Conservation (phyloP, 2,113 vertebrate genomes). For the Leucopternis melanops region DNA sequence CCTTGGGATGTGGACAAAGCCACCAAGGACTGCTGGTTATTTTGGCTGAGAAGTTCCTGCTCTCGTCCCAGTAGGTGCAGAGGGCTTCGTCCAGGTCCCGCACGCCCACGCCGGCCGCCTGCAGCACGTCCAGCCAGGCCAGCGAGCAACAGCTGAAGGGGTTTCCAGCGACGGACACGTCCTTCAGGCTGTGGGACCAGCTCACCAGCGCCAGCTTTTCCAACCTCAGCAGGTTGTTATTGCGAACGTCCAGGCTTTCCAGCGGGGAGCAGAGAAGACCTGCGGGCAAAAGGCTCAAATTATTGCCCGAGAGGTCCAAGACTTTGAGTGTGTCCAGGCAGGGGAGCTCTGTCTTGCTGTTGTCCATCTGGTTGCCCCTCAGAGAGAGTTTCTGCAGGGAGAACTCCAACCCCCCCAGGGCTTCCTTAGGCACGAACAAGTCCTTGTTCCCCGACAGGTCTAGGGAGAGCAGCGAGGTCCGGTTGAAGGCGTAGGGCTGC, state of each 20-base stretch:
- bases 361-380: slow-evolving; percentile 63
- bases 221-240: slow-evolving; percentile 62
- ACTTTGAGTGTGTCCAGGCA: slow-evolving; percentile 61
- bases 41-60: background rate
- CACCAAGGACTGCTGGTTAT: background rate
- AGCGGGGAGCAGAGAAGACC: slow-evolving; percentile 63
- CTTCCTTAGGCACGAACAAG: slow-evolving; percentile 44
- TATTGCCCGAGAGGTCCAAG: slow-evolving; percentile 72
- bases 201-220: background rate
- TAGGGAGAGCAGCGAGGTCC: slow-evolving; percentile 66
- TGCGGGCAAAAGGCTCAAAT: slow-evolving; percentile 52
- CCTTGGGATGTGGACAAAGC: background rate
- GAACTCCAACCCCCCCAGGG: slow-evolving; percentile 57
- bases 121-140: slow-evolving; percentile 67
- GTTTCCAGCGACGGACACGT: slow-evolving; percentile 69
- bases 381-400: slow-evolving; percentile 73
- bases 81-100: slow-evolving; percentile 53
- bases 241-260: slow-evolving; percentile 62
- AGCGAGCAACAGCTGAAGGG: slow-evolving; percentile 75
- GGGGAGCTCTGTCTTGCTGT: slow-evolving; percentile 45
- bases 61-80: slow-evolving; percentile 36
- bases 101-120: slow-evolving; percentile 20
- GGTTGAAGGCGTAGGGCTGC: slow-evolving; percentile 50
- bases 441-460: slow-evolving; percentile 71
- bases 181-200: slow-evolving; percentile 48